Percentiles rank a stretch among this genome's conserved stretches.
phyloP scores from a whole-genome alignment of 2,888 invertebrate species.

The Apamea epomidion region DNA sequence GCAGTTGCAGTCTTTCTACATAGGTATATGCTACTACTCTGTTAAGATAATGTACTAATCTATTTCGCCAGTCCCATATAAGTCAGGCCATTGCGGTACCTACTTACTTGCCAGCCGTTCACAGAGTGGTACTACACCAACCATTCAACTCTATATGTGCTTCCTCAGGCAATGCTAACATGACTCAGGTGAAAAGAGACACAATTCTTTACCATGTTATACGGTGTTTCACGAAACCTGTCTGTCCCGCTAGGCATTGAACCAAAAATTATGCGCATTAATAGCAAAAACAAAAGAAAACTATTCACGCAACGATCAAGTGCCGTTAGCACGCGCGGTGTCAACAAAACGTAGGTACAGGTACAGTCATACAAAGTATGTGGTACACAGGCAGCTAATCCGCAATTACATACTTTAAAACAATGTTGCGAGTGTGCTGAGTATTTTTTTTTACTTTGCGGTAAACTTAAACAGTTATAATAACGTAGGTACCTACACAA shows the following conservation, averaged over 20 bases:
- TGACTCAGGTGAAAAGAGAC: not conserved
- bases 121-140: not conserved
- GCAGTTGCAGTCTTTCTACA: not conserved
- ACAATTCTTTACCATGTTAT: not conserved
- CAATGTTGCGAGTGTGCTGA: not conserved
- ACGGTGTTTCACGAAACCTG: slow-evolving; percentile 24
- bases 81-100: not conserved
- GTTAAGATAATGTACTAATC: not conserved
- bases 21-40: not conserved
- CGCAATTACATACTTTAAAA: not conserved
- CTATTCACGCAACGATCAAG: slow-evolving; percentile 55
- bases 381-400: not conserved
- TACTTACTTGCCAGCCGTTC: not conserved
- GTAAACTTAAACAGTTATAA: not conserved
- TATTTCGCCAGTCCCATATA: not conserved
- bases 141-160: not conserved
- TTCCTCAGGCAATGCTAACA: not conserved
- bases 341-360: slow-evolving; percentile 39
- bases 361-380: not conserved
- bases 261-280: slow-evolving; percentile 60
- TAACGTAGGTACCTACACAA: not conserved
- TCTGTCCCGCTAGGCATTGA: slow-evolving; percentile 37
- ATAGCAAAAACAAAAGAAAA: slow-evolving; percentile 49
- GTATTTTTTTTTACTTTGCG: too few relatives aligned
- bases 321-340: slow-evolving; percentile 46